A percentile compares a stretch with the other conserved stretches of the same genome.
Evolutionary conservation across 2,888 invertebrate species (phyloP).

Genomic region (Allacma fusca): DNA sequence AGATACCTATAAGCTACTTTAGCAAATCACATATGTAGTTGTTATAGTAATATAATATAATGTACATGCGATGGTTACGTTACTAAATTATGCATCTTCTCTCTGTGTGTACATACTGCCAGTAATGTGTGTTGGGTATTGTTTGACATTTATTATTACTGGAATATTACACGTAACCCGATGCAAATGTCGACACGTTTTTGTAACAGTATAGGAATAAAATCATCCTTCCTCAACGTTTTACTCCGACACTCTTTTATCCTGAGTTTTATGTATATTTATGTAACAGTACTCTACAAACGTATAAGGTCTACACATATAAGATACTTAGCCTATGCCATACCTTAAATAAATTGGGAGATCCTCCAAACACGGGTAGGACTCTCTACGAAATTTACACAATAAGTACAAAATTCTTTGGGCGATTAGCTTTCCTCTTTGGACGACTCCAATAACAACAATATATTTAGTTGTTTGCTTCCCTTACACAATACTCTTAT

Average conservation of each 20-base stretch:
- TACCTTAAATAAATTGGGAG: neutral
- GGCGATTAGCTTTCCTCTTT: conserved; percentile 41
- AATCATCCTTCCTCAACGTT: no score
- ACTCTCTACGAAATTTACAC: neutral
- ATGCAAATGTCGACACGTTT: neutral
- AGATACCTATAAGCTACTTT: neutral
- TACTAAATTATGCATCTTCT: conserved; percentile 2
- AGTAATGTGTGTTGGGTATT: neutral
- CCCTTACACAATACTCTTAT: neutral
- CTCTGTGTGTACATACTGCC: no score
- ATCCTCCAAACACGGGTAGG: neutral
- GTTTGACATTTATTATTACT: neutral
- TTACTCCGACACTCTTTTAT: neutral
- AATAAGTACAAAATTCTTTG: conserved; percentile 45
- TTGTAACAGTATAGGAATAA: neutral
- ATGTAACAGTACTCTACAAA: no score
- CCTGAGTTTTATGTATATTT: neutral
- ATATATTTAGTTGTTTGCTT: neutral
- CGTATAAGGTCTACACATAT: no score
- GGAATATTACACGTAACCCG: neutral
- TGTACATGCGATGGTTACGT: neutral
- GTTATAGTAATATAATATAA: neutral
- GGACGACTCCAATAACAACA: conserved; percentile 31
- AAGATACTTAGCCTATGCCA: no score
- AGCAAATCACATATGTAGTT: conserved; percentile 11